Evolutionary conservation across 2,113 vertebrate species (phyloP), one percentile per base, ranked within the genome.

Genomic region (Furnarius figulus): DNA sequence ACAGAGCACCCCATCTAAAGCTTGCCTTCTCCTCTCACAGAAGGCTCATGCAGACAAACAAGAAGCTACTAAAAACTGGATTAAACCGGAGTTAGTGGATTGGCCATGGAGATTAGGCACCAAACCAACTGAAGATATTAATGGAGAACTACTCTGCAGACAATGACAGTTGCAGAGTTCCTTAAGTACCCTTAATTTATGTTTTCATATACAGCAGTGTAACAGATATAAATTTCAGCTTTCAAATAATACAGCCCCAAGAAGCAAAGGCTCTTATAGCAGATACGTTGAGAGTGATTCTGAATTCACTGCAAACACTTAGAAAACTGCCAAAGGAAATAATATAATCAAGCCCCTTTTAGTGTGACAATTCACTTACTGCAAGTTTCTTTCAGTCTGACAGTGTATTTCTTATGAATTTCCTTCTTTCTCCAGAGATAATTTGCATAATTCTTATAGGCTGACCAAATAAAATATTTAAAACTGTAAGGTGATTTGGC

Each of bases 1-100:
- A 15, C 0, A 30, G 5, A 65, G 44, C 10, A 39, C 8, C 1
- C 0, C 15, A 33, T 30, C 33, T 46, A 83, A 68, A 80, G 14
- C 16, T 65, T 49, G 4, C 23, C 30, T 65, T 14, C 28, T 63
- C 31, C 49, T 58, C 50, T 70, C 37, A 44, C 14, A 44, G 22
- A 73, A 55, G 10, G 39, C 16, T 85, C 33, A 63, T 3, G 4
- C 1, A 83, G 21, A 79, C 18, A 76, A 53, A 63, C 10, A 59
- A 24, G 13, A 55, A 33, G 37, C 49, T 68, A 40, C 12, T 37
- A 72, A 79, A 73, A 68, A 56, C 19, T 39, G 42, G 46, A 93
- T 76, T 80, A 79, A 91, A 50, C 7, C 79, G 37, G 40, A n/a
- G 22, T 56, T 44, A 75, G 73, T 70, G 12, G 85, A 90, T 58